phyloP scores from a whole-genome alignment of 2,888 invertebrate genomes.

The Neria commutata region DNA sequence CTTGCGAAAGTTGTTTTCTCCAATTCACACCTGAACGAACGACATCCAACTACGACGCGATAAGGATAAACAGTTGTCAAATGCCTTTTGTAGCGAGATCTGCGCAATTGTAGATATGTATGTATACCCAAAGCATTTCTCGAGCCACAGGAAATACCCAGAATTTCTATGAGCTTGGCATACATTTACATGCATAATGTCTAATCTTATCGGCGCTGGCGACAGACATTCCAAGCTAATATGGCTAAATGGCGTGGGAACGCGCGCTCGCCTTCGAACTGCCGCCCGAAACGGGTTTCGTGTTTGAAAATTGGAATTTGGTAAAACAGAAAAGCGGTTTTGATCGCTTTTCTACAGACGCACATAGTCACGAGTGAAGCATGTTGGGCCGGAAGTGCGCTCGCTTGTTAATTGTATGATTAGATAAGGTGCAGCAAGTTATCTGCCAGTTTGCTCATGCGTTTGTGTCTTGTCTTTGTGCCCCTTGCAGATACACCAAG shows the following conservation, averaged over 20 bases:
- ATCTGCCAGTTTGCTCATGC: no score
- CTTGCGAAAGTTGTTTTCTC: no score
- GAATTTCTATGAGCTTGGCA: conserved; percentile 29
- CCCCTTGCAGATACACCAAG: conserved; percentile 86
- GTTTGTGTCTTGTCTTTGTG: no score
- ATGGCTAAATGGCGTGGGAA: conserved; percentile 48
- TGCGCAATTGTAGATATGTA: not conserved
- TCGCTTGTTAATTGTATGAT: not conserved
- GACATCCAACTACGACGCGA: not conserved
- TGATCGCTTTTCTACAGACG: not conserved
- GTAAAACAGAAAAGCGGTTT: no score
- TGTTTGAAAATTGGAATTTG: no score
- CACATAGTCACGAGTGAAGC: not conserved
- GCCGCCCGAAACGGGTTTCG: not conserved
- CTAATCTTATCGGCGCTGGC: conserved; percentile 53
- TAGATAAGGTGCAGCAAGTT: not conserved
- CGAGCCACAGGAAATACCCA: conserved; percentile 53
- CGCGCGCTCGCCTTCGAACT: conserved; percentile 17
- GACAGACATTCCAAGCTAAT: conserved; percentile 30
- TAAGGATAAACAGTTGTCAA: not conserved
- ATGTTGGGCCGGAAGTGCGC: conserved; percentile 15
- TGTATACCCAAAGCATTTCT: not conserved
- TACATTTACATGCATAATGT: conserved; percentile 36
- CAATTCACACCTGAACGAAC: not conserved
- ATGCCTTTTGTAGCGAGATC: not conserved